Evolutionary conservation across 1,140 invertebrate species (phyloP).

Genomic region (Helicoverpa zea): DNA sequence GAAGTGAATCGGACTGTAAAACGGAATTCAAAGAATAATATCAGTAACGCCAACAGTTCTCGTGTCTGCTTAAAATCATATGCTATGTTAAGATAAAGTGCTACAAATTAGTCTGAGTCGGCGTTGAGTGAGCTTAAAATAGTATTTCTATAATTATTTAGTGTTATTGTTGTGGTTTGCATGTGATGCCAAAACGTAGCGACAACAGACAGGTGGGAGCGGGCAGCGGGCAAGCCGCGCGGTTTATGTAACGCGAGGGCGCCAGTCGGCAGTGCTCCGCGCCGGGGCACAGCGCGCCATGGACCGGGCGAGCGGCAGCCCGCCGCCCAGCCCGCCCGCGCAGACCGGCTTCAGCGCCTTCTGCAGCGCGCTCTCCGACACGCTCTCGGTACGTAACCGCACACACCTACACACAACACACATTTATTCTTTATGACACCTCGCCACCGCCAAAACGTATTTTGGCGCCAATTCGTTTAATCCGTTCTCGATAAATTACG

Average conservation of each 20-base stretch:
- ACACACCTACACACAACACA: conserved; percentile 44
- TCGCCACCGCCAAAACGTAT: conserved; percentile 56
- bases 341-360: conserved; percentile 82
- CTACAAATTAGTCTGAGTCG: conserved; percentile 59
- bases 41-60: conserved; percentile 1
- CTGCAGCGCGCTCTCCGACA: conserved; percentile 83
- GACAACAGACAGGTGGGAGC: conserved; percentile 82
- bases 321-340: conserved; percentile 70
- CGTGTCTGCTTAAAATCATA: conserved; percentile 50
- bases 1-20: background rate
- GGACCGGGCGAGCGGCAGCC: conserved; percentile 74
- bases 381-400: conserved; percentile 79
- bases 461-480: conserved; percentile 68
- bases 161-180: conserved; percentile 82
- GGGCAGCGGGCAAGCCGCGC: conserved; percentile 65
- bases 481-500: conserved; percentile 63
- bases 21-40: conserved; percentile 17
- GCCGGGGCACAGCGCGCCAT: conserved; percentile 75
- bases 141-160: conserved; percentile 83
- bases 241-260: conserved; percentile 66
- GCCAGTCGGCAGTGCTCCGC: conserved; percentile 73
- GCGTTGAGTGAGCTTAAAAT: conserved; percentile 73
- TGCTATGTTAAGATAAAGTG: conserved; percentile 56
- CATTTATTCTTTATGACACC: conserved; percentile 40
- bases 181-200: conserved; percentile 79